Percentiles rank a stretch among this genome's conserved stretches.
Conservation (phyloP, 1,140 invertebrate species). For the Ceratitis capitata region DNA sequence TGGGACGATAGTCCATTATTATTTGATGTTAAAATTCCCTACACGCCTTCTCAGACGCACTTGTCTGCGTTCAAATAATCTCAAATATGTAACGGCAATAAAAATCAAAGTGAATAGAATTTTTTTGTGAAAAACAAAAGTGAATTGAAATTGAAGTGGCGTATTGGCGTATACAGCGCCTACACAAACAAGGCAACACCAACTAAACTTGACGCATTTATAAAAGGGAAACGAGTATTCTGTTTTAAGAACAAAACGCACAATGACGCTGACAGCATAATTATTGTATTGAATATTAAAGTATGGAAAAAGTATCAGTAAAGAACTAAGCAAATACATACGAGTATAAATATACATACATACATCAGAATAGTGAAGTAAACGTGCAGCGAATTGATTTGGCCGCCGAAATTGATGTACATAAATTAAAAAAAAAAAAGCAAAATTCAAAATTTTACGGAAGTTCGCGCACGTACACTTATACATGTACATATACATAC, state of each 20-base stretch:
- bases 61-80: not conserved
- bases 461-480: not conserved
- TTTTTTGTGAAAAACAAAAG: not conserved
- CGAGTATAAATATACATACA: not conserved
- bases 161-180: not conserved
- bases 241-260: not conserved
- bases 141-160: not conserved
- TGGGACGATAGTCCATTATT: too few species aligned
- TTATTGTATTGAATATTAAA: not conserved
- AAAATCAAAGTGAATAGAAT: not conserved
- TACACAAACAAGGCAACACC: not conserved
- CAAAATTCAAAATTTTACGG: not conserved
- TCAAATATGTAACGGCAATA: not conserved
- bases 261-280: not conserved
- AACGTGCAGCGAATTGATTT: slow-evolving; percentile 10
- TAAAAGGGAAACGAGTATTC: not conserved
- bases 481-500: not conserved
- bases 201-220: not conserved
- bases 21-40: too few species aligned
- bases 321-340: not conserved
- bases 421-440: not conserved
- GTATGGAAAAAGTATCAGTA: not conserved
- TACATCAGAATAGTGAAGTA: not conserved
- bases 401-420: not conserved
- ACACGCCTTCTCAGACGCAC: too few species aligned